A percentile compares a stretch with the other conserved stretches of the same genome.
Conservation (phyloP, 2,888 invertebrate genomes). For the Pristionchus arcanus region DNA sequence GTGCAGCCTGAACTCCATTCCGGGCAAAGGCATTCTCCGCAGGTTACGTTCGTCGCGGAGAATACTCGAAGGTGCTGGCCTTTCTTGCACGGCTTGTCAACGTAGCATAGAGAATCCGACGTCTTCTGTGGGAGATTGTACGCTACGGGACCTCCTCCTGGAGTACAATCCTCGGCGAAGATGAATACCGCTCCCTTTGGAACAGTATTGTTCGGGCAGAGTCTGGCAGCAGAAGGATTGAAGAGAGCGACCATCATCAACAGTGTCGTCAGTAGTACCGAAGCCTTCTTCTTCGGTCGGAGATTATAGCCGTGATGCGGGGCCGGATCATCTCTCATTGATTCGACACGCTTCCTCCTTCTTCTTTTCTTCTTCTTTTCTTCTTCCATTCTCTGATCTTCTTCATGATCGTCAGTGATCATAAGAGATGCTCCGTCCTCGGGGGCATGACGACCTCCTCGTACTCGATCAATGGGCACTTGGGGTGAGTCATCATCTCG, state of each 20-base stretch:
- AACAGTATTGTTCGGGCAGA: background rate
- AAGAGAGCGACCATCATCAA: background rate
- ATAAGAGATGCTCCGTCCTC: no score
- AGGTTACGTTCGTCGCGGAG: background rate
- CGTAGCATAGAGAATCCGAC: background rate
- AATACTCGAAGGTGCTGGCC: background rate
- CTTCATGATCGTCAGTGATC: background rate
- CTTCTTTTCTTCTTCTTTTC: background rate
- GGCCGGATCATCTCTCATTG: background rate
- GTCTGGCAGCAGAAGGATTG: background rate
- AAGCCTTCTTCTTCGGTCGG: background rate
- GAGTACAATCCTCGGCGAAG: background rate
- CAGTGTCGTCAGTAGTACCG: background rate
- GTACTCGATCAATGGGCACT: background rate
- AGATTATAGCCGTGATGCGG: background rate
- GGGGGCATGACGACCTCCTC: no score
- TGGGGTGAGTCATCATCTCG: no score
- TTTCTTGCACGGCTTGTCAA: background rate
- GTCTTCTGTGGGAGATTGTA: background rate
- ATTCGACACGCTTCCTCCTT: background rate
- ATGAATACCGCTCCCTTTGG: background rate
- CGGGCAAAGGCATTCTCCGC: conserved; percentile 28
- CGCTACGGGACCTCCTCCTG: background rate
- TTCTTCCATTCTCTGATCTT: background rate
- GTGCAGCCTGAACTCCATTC: background rate